These are phyloP conservation scores for Silurus lanzhouensis DNA, from an alignment of 2,797 vertebrate genomes.

Conservation along the genomic window DNA sequence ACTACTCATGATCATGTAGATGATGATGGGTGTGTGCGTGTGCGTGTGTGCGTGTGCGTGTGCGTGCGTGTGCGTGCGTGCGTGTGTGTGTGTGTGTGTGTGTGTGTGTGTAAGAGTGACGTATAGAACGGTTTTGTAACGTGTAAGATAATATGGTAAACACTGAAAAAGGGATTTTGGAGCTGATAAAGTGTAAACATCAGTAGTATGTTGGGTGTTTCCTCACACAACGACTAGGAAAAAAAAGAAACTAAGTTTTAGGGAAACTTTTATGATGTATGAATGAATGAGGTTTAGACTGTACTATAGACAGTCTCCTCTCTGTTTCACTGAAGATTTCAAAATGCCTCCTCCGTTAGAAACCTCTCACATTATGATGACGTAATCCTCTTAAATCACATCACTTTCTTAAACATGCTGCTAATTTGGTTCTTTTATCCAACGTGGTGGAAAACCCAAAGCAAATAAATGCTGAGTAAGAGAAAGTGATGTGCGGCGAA, in stretches of 20 bases:
- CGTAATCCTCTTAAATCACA: background rate
- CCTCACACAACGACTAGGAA: too few species aligned
- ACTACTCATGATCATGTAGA: too few species aligned
- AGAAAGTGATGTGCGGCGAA: conserved; percentile 1
- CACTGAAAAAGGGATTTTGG: background rate
- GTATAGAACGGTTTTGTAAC: background rate
- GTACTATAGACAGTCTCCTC: too few species aligned
- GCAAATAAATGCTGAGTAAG: conserved; percentile 52
- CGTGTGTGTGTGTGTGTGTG: too few species aligned
- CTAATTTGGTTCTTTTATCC: conserved; percentile 18
- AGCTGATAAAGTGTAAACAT: background rate
- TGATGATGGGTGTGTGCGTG: too few species aligned
- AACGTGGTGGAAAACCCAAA: conserved; percentile 50
- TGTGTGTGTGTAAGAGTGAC: too few species aligned
- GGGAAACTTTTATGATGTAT: too few species aligned
- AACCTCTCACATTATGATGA: background rate
- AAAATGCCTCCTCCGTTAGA: background rate
- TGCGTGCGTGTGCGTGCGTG: too few species aligned
- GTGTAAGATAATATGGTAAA: background rate
- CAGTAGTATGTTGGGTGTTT: too few species aligned
- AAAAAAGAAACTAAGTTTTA: too few species aligned
- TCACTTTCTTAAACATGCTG: background rate
- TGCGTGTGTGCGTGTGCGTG: too few species aligned
- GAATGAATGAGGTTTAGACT: too few species aligned
- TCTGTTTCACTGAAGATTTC: background rate